These are phyloP conservation scores for Acrossocheilus fasciatus DNA, from an alignment of 2,797 vertebrate species.

Conservation along the genomic window DNA sequence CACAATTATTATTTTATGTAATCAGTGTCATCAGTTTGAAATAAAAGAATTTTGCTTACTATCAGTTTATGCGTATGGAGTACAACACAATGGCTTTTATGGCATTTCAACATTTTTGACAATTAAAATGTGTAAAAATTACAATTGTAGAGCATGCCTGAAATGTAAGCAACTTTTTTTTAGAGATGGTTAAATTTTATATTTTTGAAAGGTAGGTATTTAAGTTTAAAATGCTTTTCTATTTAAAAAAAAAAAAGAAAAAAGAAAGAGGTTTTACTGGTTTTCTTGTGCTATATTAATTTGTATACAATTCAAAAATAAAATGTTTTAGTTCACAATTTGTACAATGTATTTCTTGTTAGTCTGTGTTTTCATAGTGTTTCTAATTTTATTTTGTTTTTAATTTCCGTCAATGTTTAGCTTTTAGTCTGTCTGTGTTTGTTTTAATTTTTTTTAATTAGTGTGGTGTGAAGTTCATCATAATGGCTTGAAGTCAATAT, in stretches of 20 bases:
- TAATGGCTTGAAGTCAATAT: neutral
- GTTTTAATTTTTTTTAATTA: neutral
- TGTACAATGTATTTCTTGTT: constrained; percentile 70
- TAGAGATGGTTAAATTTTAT: constrained; percentile 56
- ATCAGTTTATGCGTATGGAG: constrained; percentile 15
- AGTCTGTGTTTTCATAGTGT: constrained; percentile 63
- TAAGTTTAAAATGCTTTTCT: constrained; percentile 52
- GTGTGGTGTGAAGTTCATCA: constrained; percentile 16
- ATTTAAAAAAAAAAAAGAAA: neutral
- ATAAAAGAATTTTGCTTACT: constrained; percentile 39
- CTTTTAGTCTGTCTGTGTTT: constrained; percentile 44
- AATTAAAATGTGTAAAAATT: constrained; percentile 46
- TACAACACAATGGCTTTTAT: constrained; percentile 27
- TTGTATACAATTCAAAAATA: constrained; percentile 69
- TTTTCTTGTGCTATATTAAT: constrained; percentile 65
- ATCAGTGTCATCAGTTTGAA: constrained; percentile 58
- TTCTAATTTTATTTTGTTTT: constrained; percentile 43
- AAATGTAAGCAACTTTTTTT: constrained; percentile 44
- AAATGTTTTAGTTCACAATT: constrained; percentile 71
- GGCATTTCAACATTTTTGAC: constrained; percentile 18
- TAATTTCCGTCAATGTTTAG: constrained; percentile 29
- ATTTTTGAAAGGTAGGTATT: constrained; percentile 67
- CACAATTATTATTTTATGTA: constrained; percentile 48
- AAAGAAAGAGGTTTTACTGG: constrained; percentile 42
- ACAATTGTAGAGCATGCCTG: constrained; percentile 52